These are phyloP conservation scores for Scytalopus superciliaris DNA, from an alignment of 2,113 vertebrate genomes.

Conservation along the genomic window DNA sequence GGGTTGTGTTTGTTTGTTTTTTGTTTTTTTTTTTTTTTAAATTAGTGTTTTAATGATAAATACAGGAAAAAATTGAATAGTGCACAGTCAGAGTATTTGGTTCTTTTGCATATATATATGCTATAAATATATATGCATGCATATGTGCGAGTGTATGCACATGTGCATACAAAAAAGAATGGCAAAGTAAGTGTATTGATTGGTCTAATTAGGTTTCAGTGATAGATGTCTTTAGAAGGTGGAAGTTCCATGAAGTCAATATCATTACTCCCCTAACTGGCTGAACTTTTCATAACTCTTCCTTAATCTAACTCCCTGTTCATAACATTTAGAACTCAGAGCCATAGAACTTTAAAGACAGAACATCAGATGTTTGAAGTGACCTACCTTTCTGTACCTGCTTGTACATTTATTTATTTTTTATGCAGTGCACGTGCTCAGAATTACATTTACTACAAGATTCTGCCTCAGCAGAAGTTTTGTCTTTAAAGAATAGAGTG, in stretches of 20 bases:
- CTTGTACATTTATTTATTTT: neutral
- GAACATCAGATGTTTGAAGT: neutral
- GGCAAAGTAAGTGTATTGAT: neutral
- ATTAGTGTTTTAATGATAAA: neutral
- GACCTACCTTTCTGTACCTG: neutral
- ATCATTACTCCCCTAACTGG: neutral
- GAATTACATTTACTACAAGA: constrained; percentile 27
- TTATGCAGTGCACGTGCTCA: neutral
- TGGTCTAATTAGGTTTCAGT: neutral
- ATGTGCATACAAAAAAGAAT: neutral
- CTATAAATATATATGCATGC: neutral
- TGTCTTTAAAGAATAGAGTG: neutral
- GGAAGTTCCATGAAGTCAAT: neutral
- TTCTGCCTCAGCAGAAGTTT: neutral
- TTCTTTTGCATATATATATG: neutral
- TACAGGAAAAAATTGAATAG: neutral
- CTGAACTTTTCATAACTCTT: neutral
- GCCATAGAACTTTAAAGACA: neutral
- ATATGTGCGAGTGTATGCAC: neutral
- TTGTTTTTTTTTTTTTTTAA: neutral
- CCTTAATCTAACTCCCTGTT: neutral
- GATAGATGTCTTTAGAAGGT: neutral
- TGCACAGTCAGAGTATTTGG: neutral
- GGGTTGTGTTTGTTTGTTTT: too few relatives aligned
- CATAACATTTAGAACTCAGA: neutral